phyloP scores from a whole-genome alignment of 2,888 invertebrate species.

The Capitulum mitella region DNA sequence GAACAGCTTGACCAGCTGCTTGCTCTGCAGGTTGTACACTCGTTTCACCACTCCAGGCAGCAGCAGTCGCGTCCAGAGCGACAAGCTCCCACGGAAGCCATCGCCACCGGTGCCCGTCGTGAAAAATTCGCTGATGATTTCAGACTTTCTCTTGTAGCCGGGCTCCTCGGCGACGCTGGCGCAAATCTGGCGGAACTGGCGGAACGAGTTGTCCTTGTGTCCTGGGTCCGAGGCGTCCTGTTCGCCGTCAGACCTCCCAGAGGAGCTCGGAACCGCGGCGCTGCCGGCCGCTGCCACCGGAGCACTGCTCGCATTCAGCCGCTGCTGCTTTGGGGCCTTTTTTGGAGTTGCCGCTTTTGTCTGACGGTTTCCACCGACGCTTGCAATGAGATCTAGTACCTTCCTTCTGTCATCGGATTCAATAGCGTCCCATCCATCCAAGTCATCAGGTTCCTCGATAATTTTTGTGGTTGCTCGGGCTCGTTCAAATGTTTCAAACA shows the following conservation, averaged over 20 bases:
- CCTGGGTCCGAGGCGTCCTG: slow-evolving; percentile 26
- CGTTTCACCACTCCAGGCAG: slow-evolving; percentile 74
- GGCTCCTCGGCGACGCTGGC: slow-evolving; percentile 65
- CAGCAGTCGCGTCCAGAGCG: slow-evolving; percentile 71
- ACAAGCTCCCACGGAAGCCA: slow-evolving; percentile 66
- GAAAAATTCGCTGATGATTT: slow-evolving; percentile 60
- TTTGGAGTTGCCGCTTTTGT: not conserved
- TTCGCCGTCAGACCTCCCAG: not conserved
- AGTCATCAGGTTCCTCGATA: slow-evolving; percentile 65
- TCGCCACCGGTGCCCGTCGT: slow-evolving; percentile 49
- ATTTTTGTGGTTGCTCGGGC: slow-evolving; percentile 74
- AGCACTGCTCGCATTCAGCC: not conserved
- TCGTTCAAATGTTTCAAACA: slow-evolving; percentile 68
- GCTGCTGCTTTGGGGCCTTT: slow-evolving; percentile 15
- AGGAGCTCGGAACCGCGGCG: not conserved
- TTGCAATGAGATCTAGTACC: slow-evolving; percentile 57
- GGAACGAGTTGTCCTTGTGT: slow-evolving; percentile 62
- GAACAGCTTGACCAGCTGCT: slow-evolving; percentile 81
- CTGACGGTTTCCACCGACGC: slow-evolving; percentile 36
- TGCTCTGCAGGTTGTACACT: slow-evolving; percentile 86
- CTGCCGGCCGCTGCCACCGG: not conserved
- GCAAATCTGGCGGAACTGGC: slow-evolving; percentile 68
- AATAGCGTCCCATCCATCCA: slow-evolving; percentile 66
- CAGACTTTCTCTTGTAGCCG: slow-evolving; percentile 75
- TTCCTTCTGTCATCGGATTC: slow-evolving; percentile 58